phyloP scores from a whole-genome alignment of 2,113 vertebrate genomes.

The Origma solitaria region DNA sequence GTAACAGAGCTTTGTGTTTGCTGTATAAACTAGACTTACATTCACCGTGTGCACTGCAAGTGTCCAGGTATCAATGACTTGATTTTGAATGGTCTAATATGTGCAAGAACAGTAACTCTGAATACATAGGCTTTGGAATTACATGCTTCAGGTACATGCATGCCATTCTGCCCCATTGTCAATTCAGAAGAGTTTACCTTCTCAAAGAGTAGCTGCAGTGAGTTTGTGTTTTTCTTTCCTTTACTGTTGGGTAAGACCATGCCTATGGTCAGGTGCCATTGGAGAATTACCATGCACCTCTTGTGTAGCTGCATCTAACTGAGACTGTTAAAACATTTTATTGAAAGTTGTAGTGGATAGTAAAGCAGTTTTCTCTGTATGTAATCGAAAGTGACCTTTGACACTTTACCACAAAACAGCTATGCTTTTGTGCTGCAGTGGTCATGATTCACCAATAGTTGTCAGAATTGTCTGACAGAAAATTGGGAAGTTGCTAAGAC shows the following conservation, averaged over 20 bases:
- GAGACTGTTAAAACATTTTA: neutral
- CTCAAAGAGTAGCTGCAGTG: neutral
- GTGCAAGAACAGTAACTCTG: neutral
- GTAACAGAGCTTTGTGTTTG: neutral
- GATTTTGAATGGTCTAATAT: neutral
- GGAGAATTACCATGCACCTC: neutral
- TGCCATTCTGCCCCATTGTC: neutral
- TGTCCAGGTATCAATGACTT: neutral
- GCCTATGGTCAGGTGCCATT: rapidly evolving
- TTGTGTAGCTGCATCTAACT: neutral
- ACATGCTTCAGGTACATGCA: neutral
- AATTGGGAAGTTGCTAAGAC: neutral
- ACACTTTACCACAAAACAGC: neutral
- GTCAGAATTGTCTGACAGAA: neutral
- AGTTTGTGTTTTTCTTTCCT: neutral
- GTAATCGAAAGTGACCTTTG: neutral
- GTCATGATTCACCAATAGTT: neutral
- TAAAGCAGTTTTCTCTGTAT: neutral
- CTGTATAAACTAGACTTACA: neutral
- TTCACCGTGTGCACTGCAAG: neutral
- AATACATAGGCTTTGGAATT: rapidly evolving
- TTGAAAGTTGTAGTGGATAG: neutral
- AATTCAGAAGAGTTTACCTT: neutral
- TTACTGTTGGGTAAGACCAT: neutral
- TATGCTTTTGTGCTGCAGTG: neutral